Evolutionary conservation across 2,888 invertebrate genomes (phyloP).

Genomic region (Volucella zonaria): DNA sequence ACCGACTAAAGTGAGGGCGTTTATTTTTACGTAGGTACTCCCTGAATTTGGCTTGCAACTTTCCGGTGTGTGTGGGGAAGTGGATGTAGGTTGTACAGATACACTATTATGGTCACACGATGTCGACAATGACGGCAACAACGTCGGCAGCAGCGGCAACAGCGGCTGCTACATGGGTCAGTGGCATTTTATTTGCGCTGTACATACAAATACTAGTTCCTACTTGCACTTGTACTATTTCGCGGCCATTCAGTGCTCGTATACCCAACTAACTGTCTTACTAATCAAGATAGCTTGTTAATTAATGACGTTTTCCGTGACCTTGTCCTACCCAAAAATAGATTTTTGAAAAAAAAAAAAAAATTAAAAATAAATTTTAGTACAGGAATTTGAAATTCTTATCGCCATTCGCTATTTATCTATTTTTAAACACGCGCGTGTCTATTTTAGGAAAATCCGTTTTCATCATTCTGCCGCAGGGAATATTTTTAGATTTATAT

Average conservation of each 20-base stretch:
- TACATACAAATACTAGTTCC: neutral
- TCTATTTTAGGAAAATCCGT: conserved; percentile 49
- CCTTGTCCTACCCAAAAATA: conserved; percentile 52
- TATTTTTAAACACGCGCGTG: conserved; percentile 57
- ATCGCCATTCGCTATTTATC: conserved; percentile 34
- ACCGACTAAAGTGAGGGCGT: conserved; percentile 70
- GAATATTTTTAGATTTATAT: conserved; percentile 60
- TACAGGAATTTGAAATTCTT: conserved; percentile 27
- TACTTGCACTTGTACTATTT: neutral
- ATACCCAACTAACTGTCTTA: neutral
- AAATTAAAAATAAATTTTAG: conserved; percentile 5
- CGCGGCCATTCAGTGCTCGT: conserved; percentile 24
- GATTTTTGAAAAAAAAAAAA: too few relatives aligned
- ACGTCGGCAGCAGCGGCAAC: too few relatives aligned
- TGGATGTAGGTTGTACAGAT: conserved; percentile 58
- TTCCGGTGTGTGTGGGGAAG: conserved; percentile 53
- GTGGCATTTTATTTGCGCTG: conserved; percentile 47
- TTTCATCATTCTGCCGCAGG: conserved; percentile 37
- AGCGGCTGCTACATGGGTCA: conserved; percentile 41
- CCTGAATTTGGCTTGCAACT: conserved; percentile 66
- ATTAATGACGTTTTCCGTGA: conserved; percentile 40
- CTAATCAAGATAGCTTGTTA: conserved; percentile 4
- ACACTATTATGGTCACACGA: conserved; percentile 38
- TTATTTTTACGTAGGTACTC: conserved; percentile 64
- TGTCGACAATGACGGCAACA: neutral